Percentiles rank a stretch among this genome's conserved stretches.
These are phyloP conservation scores for Drosophila neotestacea DNA, from an alignment of 2,888 invertebrate species.

Conservation along the genomic window DNA sequence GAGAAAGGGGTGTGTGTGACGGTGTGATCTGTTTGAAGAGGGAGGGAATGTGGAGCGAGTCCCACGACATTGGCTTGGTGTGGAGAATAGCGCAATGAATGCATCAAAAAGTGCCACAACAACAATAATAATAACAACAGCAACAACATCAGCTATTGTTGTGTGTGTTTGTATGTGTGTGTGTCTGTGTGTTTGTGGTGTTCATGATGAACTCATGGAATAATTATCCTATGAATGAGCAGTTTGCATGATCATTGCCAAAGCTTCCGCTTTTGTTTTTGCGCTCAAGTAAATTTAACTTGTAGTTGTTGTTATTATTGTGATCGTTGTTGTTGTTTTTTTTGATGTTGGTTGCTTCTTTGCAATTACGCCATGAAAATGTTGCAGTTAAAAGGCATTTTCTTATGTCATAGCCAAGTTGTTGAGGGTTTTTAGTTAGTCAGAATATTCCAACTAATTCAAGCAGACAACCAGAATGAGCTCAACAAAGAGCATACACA, in stretches of 20 bases:
- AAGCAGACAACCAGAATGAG: constrained; percentile 18
- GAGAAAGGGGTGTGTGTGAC: background rate
- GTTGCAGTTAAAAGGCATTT: constrained; percentile 78
- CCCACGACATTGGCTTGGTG: constrained; percentile 75
- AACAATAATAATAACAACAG: constrained; percentile 27
- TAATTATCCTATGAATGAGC: constrained; percentile 83
- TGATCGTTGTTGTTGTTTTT: constrained; percentile 27
- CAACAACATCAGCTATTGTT: constrained; percentile 28
- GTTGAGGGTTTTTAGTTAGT: constrained; percentile 46
- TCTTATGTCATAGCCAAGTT: constrained; percentile 73
- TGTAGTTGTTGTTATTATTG: constrained; percentile 26
- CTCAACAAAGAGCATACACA: background rate
- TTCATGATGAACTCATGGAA: constrained; percentile 78
- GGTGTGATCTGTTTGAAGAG: constrained; percentile 13
- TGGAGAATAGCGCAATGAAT: constrained; percentile 63
- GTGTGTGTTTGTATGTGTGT: constrained; percentile 21
- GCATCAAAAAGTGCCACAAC: constrained; percentile 64
- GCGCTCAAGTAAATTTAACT: constrained; percentile 61
- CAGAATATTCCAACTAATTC: constrained; percentile 62
- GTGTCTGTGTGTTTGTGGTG: constrained; percentile 31
- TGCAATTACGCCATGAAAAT: constrained; percentile 80
- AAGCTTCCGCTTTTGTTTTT: constrained; percentile 82
- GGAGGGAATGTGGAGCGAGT: constrained; percentile 37
- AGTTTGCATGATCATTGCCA: constrained; percentile 82
- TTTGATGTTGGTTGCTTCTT: constrained; percentile 47